Conservation (phyloP, 2,888 invertebrate species). For the Andricus quercusramuli region DNA sequence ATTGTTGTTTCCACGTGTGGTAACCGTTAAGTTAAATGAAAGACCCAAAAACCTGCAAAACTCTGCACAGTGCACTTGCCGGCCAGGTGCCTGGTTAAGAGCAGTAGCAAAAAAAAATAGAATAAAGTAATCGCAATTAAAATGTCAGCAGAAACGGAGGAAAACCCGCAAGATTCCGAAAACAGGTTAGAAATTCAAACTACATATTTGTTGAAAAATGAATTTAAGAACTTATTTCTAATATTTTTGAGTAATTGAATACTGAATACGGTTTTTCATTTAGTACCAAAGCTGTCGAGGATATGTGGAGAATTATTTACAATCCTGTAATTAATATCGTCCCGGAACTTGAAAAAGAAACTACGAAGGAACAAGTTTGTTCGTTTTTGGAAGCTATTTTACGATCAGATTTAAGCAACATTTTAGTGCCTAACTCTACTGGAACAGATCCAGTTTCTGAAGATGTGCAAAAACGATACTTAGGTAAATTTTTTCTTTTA, state of each 20-base stretch:
- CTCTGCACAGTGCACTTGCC: too few species aligned
- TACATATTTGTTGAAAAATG: not conserved
- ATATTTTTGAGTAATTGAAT: not conserved
- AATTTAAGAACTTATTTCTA: not conserved
- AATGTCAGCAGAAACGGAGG: not conserved
- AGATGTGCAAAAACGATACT: slow-evolving; percentile 63
- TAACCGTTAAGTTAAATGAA: too few species aligned
- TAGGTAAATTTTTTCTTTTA: slow-evolving; percentile 58
- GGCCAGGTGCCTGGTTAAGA: too few species aligned
- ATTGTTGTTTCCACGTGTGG: too few species aligned
- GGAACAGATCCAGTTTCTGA: slow-evolving; percentile 54
- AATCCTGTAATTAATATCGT: slow-evolving; percentile 82
- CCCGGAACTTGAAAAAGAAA: slow-evolving; percentile 80
- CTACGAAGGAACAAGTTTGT: slow-evolving; percentile 81
- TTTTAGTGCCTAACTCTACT: slow-evolving; percentile 67
- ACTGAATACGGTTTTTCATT: not conserved
- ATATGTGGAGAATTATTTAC: slow-evolving; percentile 84
- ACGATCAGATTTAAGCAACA: slow-evolving; percentile 65
- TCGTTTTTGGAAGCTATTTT: slow-evolving; percentile 81
- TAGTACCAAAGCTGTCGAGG: slow-evolving; percentile 67
- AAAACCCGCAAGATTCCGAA: not conserved
- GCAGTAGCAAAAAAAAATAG: too few species aligned
- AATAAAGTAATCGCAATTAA: not conserved
- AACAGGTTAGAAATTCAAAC: slow-evolving; percentile 8
- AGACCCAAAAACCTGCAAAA: too few species aligned